Evolutionary conservation across 2,888 invertebrate genomes (phyloP), one percentile per base, ranked within the genome.

Genomic region (Anaspis maculata): DNA sequence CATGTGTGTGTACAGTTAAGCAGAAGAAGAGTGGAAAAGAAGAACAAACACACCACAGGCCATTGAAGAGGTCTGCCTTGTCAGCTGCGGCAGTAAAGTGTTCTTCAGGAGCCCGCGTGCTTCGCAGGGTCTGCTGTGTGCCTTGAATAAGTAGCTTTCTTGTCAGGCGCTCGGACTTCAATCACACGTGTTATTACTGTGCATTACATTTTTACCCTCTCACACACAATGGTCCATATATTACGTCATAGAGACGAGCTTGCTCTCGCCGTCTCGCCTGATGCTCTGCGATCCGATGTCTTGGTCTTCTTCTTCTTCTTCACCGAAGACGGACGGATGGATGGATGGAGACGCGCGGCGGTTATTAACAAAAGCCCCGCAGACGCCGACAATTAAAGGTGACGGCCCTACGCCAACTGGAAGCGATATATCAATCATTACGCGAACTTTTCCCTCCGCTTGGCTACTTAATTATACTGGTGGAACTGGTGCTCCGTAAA

Each of bases 191-290:
- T 61, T 62, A 59, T 59, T 61, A 57, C 61, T 52, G 55, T 52
- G 50, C 49, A 51, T 52, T 52, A 50, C 54, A 57, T 60, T 62
- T 62, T 59, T 58, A 51, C 48, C 41, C 42, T 41, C 45, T n/a
- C 42, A 58, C 52, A 62, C 62, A 62, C 62, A 63, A 63, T 63
- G 57, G 61, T 56, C 59, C 61, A 62, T 62, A 61, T 59, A 62
- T 62, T 61, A 62, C 59, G 52, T 51, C 51, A 51, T 50, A 49
- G 49, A 44, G 39, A 39, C 39, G 39, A 45, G 42, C 27, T n/a
- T n/a, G n/a, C n/a, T n/a, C n/a, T n/a, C n/a, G n/a, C n/a, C n/a
- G n/a, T n/a, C n/a, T n/a, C n/a, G n/a, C n/a, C n/a, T n/a, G n/a
- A n/a, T n/a, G n/a, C n/a, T n/a, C n/a, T n/a, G n/a, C n/a, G n/a